Conservation (phyloP, 2,888 invertebrate species). For the Nomada flava region DNA sequence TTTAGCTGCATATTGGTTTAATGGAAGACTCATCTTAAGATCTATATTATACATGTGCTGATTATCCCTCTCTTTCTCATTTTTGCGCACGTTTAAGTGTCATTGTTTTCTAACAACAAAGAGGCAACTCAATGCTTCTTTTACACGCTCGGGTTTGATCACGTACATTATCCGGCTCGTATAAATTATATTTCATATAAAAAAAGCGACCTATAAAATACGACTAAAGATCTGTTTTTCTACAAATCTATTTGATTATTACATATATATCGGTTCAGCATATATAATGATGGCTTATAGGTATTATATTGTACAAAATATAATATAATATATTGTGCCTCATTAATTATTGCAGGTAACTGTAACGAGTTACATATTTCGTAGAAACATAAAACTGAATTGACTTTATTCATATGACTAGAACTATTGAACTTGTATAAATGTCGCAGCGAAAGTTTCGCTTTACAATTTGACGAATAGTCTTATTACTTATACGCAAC, state of each 20-base stretch:
- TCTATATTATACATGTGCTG: constrained; percentile 10
- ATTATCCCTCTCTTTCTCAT: no score
- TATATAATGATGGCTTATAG: constrained; percentile 71
- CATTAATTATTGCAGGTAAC: constrained; percentile 76
- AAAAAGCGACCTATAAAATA: constrained; percentile 70
- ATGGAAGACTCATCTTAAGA: constrained; percentile 76
- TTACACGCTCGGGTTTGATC: constrained; percentile 38
- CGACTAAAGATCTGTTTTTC: constrained; percentile 68
- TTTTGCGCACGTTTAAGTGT: neutral
- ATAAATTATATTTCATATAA: constrained; percentile 66
- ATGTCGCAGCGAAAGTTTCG: constrained; percentile 28
- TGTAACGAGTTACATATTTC: constrained; percentile 56
- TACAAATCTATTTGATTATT: constrained; percentile 71
- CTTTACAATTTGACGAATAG: constrained; percentile 12
- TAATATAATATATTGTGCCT: constrained; percentile 77
- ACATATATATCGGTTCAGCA: constrained; percentile 57
- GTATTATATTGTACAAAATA: constrained; percentile 80
- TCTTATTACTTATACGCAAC: neutral
- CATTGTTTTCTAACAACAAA: constrained; percentile 22
- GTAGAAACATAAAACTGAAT: constrained; percentile 66
- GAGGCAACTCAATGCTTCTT: constrained; percentile 68
- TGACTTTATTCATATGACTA: constrained; percentile 60
- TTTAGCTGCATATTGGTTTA: constrained; percentile 33
- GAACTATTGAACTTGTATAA: constrained; percentile 50
- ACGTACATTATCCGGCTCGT: constrained; percentile 55